Conservation (phyloP, 2,888 invertebrate genomes). For the Dioctria linearis region DNA sequence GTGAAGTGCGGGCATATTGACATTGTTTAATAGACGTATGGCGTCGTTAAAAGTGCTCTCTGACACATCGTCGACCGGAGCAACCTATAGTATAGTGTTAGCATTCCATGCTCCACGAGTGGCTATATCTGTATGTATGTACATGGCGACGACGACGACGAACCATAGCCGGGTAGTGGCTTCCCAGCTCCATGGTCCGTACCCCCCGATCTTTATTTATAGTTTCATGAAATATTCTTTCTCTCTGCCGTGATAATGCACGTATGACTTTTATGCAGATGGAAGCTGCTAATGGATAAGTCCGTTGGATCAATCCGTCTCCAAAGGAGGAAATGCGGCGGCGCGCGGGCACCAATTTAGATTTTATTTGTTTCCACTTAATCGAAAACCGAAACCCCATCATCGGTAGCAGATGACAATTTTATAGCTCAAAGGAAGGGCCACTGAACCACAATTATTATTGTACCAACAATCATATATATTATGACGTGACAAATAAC, state of each 20-base stretch:
- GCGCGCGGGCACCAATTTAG: conserved; percentile 24
- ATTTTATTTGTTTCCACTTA: conserved; percentile 54
- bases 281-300: conserved; percentile 57
- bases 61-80: conserved; percentile 36
- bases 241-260: conserved; percentile 51
- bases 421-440: conserved; percentile 48
- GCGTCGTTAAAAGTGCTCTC: conserved; percentile 55
- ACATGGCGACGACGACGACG: conserved; percentile 35
- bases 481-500: conserved; percentile 53
- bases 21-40: conserved; percentile 58
- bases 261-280: conserved; percentile 57
- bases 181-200: neutral
- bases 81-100: neutral
- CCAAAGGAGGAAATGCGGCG: conserved; percentile 17
- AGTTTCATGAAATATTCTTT: conserved; percentile 51
- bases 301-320: conserved; percentile 43
- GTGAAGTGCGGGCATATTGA: conserved; percentile 53
- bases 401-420: conserved; percentile 53
- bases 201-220: conserved; percentile 48
- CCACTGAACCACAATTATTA: conserved; percentile 23
- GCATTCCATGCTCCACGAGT: no score
- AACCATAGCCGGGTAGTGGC: neutral
- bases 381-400: conserved; percentile 46
- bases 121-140: no score
- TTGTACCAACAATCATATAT: neutral